Evolutionary conservation across 2,113 vertebrate species (phyloP).

Genomic region (Thermophis baileyi): DNA sequence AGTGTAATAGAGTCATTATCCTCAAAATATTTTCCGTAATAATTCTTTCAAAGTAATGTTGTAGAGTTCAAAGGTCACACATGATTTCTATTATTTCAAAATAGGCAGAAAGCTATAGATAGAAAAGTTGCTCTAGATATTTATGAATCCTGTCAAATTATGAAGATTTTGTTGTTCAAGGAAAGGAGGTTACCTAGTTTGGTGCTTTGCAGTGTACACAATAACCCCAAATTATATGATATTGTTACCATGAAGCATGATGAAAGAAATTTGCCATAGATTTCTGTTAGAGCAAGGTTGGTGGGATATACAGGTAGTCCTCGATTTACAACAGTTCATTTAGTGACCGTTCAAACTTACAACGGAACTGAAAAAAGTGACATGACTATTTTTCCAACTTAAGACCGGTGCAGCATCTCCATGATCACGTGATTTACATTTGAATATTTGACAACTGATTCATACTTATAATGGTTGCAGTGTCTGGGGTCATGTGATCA

Average conservation of each 20-base stretch:
- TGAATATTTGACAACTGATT: not conserved
- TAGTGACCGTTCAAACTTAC: not conserved
- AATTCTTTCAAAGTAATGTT: slow-evolving; percentile 23
- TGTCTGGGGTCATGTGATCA: not conserved
- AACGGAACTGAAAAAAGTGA: not conserved
- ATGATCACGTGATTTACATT: not conserved
- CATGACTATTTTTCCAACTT: not conserved
- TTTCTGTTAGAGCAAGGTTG: not conserved
- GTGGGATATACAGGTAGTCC: not conserved
- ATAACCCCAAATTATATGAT: not conserved
- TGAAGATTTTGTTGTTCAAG: not conserved
- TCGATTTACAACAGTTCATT: not conserved
- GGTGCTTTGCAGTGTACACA: not conserved
- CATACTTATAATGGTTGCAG: not conserved
- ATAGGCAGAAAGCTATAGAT: not conserved
- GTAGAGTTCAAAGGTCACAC: slow-evolving; percentile 20
- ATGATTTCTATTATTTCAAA: not conserved
- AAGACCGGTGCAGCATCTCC: rapidly evolving
- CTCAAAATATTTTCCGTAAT: not conserved
- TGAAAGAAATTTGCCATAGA: not conserved
- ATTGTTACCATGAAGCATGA: not conserved
- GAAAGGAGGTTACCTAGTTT: not conserved
- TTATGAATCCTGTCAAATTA: not conserved
- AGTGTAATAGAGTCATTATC: not conserved
- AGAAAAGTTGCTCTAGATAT: not conserved